Conservation (phyloP, 2,888 invertebrate species). For the Spodoptera picta region DNA sequence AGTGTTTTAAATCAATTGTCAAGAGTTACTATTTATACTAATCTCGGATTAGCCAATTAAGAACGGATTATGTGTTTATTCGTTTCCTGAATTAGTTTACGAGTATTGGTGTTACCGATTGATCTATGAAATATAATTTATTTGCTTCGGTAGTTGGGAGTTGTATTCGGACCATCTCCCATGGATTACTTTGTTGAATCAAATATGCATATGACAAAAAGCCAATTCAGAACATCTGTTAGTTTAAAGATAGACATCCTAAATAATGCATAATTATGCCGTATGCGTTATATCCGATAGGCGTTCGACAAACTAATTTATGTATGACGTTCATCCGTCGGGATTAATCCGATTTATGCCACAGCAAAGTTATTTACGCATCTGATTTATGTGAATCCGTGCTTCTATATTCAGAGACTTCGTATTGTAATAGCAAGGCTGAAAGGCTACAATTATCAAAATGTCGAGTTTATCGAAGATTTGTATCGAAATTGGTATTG, state of each 20-base stretch:
- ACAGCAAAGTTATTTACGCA: conserved; percentile 58
- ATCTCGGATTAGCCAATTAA: conserved; percentile 14
- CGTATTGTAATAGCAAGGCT: conserved; percentile 29
- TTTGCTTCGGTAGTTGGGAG: too few species aligned
- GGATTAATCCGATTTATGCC: conserved; percentile 58
- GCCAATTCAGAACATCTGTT: neutral
- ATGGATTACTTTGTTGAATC: neutral
- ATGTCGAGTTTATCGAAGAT: conserved; percentile 29
- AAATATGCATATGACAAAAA: too few species aligned
- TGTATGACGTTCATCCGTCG: conserved; percentile 46
- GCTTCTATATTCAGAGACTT: conserved; percentile 59
- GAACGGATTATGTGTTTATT: conserved; percentile 10
- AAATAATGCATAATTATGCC: conserved; percentile 26
- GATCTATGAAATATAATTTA: too few species aligned
- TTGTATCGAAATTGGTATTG: conserved; percentile 23
- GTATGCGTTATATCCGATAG: conserved; percentile 24
- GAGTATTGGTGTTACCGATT: too few species aligned
- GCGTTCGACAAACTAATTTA: conserved; percentile 28
- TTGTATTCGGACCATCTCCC: neutral
- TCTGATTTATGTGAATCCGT: conserved; percentile 62
- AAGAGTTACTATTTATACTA: conserved; percentile 41
- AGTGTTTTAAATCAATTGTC: conserved; percentile 55
- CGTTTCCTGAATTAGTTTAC: conserved; percentile 2
- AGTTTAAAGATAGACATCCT: conserved; percentile 28
- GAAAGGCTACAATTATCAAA: conserved; percentile 57